Percentiles rank a stretch among this genome's conserved stretches.
Conservation (phyloP, 2,888 invertebrate genomes). For the Galeruca laticollis region DNA sequence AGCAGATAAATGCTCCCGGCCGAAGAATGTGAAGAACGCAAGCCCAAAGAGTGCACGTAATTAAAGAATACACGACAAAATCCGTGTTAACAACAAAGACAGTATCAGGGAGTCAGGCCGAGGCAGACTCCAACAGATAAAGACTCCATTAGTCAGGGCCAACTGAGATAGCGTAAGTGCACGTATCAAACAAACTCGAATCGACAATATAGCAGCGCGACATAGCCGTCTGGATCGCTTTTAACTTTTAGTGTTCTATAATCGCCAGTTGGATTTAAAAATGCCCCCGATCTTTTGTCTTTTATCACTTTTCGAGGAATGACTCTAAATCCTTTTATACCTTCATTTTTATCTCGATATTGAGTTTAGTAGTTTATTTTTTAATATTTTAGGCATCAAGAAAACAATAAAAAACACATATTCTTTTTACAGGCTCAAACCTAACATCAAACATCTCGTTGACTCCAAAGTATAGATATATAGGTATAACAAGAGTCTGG, state of each 20-base stretch:
- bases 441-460: background rate
- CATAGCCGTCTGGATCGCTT: slow-evolving; percentile 55
- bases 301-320: slow-evolving; percentile 45
- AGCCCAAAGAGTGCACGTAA: slow-evolving; percentile 50
- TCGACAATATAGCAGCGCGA: slow-evolving; percentile 57
- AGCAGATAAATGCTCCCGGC: background rate
- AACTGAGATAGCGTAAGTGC: slow-evolving; percentile 64
- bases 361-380: slow-evolving; percentile 15
- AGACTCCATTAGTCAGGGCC: slow-evolving; percentile 64
- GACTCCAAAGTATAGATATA: too few relatives aligned
- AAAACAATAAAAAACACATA: slow-evolving; percentile 17
- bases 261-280: slow-evolving; percentile 51
- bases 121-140: slow-evolving; percentile 58
- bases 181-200: slow-evolving; percentile 60
- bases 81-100: slow-evolving; percentile 53
- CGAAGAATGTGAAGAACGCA: slow-evolving; percentile 27
- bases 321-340: slow-evolving; percentile 36
- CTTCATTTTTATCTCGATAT: slow-evolving; percentile 32
- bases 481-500: too few relatives aligned
- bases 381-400: slow-evolving; percentile 7
- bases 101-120: slow-evolving; percentile 58
- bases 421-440: background rate
- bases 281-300: slow-evolving; percentile 51
- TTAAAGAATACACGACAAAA: slow-evolving; percentile 52
- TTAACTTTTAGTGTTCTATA: slow-evolving; percentile 56